phyloP scores from a whole-genome alignment of 2,888 invertebrate species.

The Dicyrtomina minuta region DNA sequence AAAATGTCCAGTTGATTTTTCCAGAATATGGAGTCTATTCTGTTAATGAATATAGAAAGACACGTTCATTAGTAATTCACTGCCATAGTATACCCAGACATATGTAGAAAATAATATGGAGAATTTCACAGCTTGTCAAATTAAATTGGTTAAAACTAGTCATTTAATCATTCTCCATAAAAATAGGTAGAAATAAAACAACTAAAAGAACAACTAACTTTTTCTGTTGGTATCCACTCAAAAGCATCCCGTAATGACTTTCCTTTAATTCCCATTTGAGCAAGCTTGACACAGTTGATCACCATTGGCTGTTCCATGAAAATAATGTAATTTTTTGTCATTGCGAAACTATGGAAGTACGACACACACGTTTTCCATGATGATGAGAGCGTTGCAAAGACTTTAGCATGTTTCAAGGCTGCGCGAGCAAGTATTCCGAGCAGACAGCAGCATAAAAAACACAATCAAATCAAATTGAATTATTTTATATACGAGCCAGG shows the following conservation, averaged over 20 bases:
- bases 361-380: slow-evolving; percentile 56
- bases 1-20: slow-evolving; percentile 57
- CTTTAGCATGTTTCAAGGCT: slow-evolving; percentile 54
- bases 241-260: slow-evolving; percentile 57
- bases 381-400: slow-evolving; percentile 56
- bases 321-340: slow-evolving; percentile 61
- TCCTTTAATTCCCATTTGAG: slow-evolving; percentile 57
- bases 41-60: slow-evolving; percentile 43
- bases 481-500: too few species aligned
- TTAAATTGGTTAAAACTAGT: too few species aligned
- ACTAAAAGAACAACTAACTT: slow-evolving; percentile 55
- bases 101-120: too few species aligned
- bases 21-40: slow-evolving; percentile 57
- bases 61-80: neutral
- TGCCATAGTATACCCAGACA: too few species aligned
- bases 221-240: slow-evolving; percentile 58
- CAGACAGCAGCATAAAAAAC: too few species aligned
- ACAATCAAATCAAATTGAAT: too few species aligned
- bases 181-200: too few species aligned
- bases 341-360: slow-evolving; percentile 62
- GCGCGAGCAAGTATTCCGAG: slow-evolving; percentile 13
- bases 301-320: slow-evolving; percentile 61
- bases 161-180: too few species aligned
- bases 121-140: too few species aligned
- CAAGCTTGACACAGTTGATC: slow-evolving; percentile 57